Percentiles rank a stretch among this genome's conserved stretches.
Evolutionary conservation across 2,888 invertebrate genomes (phyloP).

Genomic region (Amphipyra berbera): DNA sequence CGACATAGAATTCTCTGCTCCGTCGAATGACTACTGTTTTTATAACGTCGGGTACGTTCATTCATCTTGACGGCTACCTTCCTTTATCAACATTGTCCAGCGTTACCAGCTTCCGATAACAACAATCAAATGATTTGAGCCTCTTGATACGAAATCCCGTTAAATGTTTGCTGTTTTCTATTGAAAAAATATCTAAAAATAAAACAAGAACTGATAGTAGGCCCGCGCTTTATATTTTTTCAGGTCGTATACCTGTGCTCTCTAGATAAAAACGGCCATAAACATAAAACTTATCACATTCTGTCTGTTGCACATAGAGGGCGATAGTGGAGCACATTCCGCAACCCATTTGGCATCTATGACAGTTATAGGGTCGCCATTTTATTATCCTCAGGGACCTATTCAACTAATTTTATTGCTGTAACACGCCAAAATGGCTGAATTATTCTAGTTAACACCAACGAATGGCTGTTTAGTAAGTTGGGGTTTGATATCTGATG

Average conservation of each 20-base stretch:
- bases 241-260: constrained; percentile 51
- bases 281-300: constrained; percentile 55
- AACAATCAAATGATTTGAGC: too few species aligned
- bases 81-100: too few species aligned
- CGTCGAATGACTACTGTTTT: too few species aligned
- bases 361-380: constrained; percentile 57
- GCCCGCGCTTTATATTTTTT: constrained; percentile 17
- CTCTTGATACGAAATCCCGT: too few species aligned
- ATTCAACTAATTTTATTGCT: constrained; percentile 63
- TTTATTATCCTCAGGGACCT: constrained; percentile 60
- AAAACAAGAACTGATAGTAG: constrained; percentile 14
- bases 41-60: too few species aligned
- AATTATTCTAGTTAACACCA: constrained; percentile 65
- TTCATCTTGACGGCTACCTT: too few species aligned
- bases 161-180: too few species aligned
- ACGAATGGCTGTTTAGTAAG: constrained; percentile 47
- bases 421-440: constrained; percentile 60
- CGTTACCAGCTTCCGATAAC: too few species aligned
- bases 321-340: constrained; percentile 56
- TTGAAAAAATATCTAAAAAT: background rate
- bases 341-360: constrained; percentile 58
- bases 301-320: constrained; percentile 56
- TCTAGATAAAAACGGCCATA: constrained; percentile 55
- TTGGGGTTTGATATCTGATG: constrained; percentile 23
- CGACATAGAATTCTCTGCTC: too few species aligned